These are phyloP conservation scores for Apteryx mantelli DNA, from an alignment of 2,113 vertebrate species.

Conservation along the genomic window DNA sequence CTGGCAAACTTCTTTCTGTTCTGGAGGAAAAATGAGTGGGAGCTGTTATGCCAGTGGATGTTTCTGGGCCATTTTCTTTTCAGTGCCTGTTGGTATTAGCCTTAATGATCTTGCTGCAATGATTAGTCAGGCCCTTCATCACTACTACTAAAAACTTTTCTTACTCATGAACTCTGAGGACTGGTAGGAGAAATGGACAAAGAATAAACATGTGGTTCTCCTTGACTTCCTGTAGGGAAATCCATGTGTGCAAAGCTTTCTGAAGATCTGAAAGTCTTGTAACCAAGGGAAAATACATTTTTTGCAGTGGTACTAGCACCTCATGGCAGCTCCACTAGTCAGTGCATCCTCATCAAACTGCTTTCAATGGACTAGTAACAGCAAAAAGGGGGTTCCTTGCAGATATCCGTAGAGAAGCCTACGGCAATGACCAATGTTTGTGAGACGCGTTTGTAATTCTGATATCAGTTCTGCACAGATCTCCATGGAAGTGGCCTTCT, in stretches of 20 bases:
- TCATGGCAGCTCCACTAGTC: not conserved
- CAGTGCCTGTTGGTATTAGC: not conserved
- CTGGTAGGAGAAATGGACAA: not conserved
- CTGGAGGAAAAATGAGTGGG: not conserved
- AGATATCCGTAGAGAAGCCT: not conserved
- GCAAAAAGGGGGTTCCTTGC: not conserved
- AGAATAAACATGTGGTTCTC: not conserved
- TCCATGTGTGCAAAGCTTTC: not conserved
- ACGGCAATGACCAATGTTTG: not conserved
- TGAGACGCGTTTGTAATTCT: not conserved
- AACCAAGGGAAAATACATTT: not conserved
- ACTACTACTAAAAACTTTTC: not conserved
- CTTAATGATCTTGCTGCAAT: not conserved
- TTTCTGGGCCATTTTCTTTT: not conserved
- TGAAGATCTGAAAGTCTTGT: not conserved
- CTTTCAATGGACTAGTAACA: not conserved
- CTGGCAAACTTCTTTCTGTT: not conserved
- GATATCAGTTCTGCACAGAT: not conserved
- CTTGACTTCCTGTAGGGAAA: not conserved
- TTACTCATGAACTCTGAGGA: not conserved
- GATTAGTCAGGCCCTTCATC: not conserved
- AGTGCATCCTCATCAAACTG: not conserved
- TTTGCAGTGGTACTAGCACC: not conserved
- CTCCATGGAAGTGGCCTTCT: not conserved
- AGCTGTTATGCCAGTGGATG: not conserved